These are phyloP conservation scores for Coptodon rendalli DNA, from an alignment of 2,113 vertebrate species.

Conservation along the genomic window DNA sequence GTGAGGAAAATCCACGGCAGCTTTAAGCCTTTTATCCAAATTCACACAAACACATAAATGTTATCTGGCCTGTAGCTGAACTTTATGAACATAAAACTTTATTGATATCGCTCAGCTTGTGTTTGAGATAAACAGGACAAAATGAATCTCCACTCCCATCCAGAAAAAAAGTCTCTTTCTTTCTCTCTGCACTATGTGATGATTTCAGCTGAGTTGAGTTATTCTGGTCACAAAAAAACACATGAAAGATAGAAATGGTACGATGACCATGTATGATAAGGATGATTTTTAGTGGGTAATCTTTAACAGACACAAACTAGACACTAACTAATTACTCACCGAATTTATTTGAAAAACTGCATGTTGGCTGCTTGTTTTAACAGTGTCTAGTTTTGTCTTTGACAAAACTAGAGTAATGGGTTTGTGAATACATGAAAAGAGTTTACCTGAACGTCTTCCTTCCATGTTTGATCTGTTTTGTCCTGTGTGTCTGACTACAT, in stretches of 20 bases:
- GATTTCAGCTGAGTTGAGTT: neutral
- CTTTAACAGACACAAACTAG: neutral
- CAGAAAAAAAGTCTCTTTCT: neutral
- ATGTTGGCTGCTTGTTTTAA: neutral
- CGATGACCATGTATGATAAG: neutral
- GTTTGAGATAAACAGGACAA: neutral
- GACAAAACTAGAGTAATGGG: neutral
- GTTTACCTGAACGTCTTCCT: neutral
- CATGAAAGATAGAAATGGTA: neutral
- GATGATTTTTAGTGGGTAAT: neutral
- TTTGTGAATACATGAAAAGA: fast-evolving
- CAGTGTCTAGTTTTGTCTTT: neutral
- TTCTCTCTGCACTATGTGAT: neutral
- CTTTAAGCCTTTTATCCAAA: neutral
- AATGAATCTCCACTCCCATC: fast-evolving
- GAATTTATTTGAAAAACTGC: neutral
- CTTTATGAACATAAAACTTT: neutral
- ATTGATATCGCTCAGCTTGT: neutral
- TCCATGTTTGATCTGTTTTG: neutral
- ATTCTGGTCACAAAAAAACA: neutral
- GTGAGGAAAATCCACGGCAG: neutral
- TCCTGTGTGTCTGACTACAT: neutral
- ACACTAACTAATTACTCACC: neutral
- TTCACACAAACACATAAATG: neutral
- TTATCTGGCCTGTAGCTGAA: neutral